These are phyloP conservation scores for Merluccius polli DNA, from an alignment of 2,797 vertebrate genomes.

Conservation along the genomic window DNA sequence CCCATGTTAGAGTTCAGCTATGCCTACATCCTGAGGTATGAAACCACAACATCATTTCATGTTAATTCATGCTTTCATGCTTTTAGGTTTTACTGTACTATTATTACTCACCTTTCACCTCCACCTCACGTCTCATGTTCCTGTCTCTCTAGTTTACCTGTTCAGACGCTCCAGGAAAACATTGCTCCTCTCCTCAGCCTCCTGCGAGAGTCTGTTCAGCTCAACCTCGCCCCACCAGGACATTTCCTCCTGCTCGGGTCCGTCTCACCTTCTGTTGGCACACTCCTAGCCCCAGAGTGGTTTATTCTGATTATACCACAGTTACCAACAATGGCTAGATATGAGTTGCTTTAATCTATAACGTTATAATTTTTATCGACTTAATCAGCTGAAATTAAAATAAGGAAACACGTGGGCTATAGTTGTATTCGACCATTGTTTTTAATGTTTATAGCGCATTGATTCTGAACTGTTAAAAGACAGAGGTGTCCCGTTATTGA, in stretches of 20 bases:
- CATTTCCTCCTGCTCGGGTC: conserved; percentile 93
- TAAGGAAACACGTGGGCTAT: neutral
- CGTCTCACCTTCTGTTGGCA: conserved; percentile 29
- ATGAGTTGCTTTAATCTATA: neutral
- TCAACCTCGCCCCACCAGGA: conserved; percentile 90
- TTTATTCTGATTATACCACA: neutral
- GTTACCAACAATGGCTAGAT: neutral
- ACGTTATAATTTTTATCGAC: too few relatives aligned
- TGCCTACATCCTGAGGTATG: conserved; percentile 89
- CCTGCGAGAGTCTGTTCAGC: conserved; percentile 87
- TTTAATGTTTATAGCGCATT: neutral
- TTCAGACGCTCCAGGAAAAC: conserved; percentile 85
- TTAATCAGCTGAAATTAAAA: neutral
- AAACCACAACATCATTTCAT: conserved; percentile 33
- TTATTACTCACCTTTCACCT: neutral
- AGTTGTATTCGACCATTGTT: neutral
- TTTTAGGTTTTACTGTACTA: neutral
- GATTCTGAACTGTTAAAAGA: neutral
- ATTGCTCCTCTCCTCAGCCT: conserved; percentile 80
- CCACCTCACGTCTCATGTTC: conserved; percentile 5
- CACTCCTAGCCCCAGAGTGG: neutral
- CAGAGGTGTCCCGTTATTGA: neutral
- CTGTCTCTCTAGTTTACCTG: conserved; percentile 72
- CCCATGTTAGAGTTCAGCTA: conserved; percentile 91
- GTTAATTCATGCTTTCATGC: neutral